Conservation (phyloP, 2,797 vertebrate species). For the Cichlasoma orientale region DNA sequence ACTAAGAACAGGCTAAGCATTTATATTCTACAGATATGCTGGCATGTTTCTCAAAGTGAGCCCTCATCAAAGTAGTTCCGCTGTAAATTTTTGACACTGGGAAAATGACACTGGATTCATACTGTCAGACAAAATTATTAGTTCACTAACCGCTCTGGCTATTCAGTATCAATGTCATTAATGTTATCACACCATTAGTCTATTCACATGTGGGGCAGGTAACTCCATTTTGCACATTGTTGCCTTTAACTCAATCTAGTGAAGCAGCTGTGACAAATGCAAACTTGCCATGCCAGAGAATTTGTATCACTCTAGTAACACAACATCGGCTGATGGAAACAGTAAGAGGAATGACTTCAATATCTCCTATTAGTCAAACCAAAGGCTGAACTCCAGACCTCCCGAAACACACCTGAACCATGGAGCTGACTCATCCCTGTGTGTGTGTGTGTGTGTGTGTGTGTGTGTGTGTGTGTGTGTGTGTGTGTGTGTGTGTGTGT, state of each 20-base stretch:
- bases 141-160: not conserved
- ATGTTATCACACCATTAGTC: conserved; percentile 4
- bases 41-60: conserved; percentile 12
- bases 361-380: conserved; percentile 59
- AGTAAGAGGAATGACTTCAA: conserved; percentile 62
- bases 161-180: not conserved
- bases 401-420: conserved; percentile 67
- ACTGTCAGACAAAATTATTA: not conserved
- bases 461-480: conserved; percentile 26
- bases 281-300: conserved; percentile 6
- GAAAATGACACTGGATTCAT: not conserved
- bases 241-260: conserved; percentile 11
- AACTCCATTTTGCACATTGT: conserved; percentile 15
- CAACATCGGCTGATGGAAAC: conserved; percentile 67
- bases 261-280: conserved; percentile 52
- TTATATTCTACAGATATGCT: conserved; percentile 15
- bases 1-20: conserved; percentile 26
- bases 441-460: conserved; percentile 28
- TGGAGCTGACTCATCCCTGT: conserved; percentile 59
- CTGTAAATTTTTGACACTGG: not conserved
- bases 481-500: conserved; percentile 28
- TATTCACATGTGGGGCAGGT: conserved; percentile 35
- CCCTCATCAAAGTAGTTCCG: not conserved
- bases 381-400: conserved; percentile 59
- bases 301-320: conserved; percentile 40